phyloP scores from a whole-genome alignment of 2,888 invertebrate species.

The Lasioglossum lativentre region DNA sequence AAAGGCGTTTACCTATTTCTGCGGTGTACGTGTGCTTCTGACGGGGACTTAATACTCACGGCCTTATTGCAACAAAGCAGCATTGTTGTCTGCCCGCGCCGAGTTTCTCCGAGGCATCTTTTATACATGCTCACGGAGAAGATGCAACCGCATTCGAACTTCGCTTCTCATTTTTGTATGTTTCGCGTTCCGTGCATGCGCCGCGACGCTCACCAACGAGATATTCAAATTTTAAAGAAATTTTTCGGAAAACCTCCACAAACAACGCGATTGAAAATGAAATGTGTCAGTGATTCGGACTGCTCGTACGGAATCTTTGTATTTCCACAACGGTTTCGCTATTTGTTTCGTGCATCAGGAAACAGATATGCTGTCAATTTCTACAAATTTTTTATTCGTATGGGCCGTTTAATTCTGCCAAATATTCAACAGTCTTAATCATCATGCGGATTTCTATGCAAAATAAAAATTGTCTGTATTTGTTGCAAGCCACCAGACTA shows the following conservation, averaged over 20 bases:
- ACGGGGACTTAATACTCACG: conserved; percentile 27
- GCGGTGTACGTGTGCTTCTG: conserved; percentile 15
- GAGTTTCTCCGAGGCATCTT: conserved; percentile 13
- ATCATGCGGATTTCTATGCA: too few species aligned
- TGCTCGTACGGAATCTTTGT: neutral
- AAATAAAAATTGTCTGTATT: too few species aligned
- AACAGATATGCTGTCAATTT: too few species aligned
- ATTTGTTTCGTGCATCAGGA: too few species aligned
- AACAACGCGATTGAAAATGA: neutral
- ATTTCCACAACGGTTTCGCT: neutral
- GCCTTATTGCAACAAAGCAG: conserved; percentile 15
- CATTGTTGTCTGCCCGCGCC: conserved; percentile 28
- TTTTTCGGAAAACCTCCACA: neutral
- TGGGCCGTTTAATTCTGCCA: too few species aligned
- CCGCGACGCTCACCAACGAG: neutral
- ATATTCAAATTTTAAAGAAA: neutral
- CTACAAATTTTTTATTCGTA: neutral
- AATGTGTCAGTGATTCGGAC: neutral
- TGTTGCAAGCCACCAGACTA: too few species aligned
- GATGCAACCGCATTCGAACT: conserved; percentile 4
- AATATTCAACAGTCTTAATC: too few species aligned
- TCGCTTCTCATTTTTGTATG: neutral
- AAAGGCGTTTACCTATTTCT: conserved; percentile 44
- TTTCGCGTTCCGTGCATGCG: neutral
- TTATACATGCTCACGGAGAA: conserved; percentile 10